These are phyloP conservation scores for Eulemur macaco DNA, from an alignment of 2,113 vertebrate genomes.

Conservation along the genomic window DNA sequence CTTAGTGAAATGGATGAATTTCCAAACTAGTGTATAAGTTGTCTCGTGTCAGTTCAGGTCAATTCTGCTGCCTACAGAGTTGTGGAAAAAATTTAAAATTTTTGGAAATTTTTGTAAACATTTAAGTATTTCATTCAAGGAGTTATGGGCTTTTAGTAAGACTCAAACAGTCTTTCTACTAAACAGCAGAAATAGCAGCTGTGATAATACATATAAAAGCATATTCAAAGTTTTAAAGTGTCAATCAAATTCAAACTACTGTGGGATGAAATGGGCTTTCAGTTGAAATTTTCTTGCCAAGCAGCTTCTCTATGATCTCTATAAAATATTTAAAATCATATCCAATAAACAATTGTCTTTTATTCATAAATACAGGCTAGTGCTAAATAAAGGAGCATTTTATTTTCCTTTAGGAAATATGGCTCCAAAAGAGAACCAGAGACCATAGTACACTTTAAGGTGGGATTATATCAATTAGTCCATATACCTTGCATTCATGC, in stretches of 20 bases:
- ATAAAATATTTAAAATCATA: background rate
- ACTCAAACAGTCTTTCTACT: fast-evolving
- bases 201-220: background rate
- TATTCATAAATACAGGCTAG: background rate
- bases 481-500: background rate
- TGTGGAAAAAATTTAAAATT: background rate
- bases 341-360: background rate
- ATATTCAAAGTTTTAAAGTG: background rate
- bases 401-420: background rate
- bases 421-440: background rate
- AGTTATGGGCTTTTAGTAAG: background rate
- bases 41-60: background rate
- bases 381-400: background rate
- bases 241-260: background rate
- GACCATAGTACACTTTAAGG: background rate
- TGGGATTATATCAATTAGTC: background rate
- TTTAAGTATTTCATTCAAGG: background rate
- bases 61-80: background rate
- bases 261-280: background rate
- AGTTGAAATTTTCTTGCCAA: background rate
- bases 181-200: background rate
- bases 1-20: background rate
- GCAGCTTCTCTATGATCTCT: background rate
- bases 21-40: background rate
- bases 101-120: background rate